phyloP scores from a whole-genome alignment of 2,113 vertebrate genomes.

The Pangasianodon gigas region DNA sequence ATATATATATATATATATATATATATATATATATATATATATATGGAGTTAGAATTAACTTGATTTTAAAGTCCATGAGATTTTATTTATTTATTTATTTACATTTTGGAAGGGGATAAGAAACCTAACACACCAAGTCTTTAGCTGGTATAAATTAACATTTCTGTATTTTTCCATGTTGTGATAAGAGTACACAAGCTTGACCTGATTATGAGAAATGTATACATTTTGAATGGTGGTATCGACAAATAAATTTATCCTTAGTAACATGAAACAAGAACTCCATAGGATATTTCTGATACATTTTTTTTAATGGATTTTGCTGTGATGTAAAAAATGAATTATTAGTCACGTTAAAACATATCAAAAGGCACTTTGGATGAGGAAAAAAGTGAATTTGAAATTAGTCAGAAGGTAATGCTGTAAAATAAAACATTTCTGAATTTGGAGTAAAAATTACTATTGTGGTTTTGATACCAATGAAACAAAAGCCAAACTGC shows the following conservation, averaged over 20 bases:
- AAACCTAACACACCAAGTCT: neutral
- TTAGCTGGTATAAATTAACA: too few relatives aligned
- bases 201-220: too few relatives aligned
- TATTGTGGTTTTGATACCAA: neutral
- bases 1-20: too few relatives aligned
- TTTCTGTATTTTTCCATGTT: too few relatives aligned
- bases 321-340: neutral
- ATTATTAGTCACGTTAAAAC: neutral
- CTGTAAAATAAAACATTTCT: neutral
- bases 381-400: neutral
- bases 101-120: neutral
- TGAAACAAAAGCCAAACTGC: neutral
- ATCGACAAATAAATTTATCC: neutral
- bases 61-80: too few relatives aligned
- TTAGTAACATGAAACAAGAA: neutral
- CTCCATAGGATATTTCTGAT: neutral
- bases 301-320: neutral
- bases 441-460: neutral
- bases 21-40: too few relatives aligned
- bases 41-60: too few relatives aligned
- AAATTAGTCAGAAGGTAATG: neutral
- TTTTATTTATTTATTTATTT: neutral
- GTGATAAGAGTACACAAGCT: neutral
- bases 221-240: neutral
- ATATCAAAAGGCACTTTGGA: too few relatives aligned